These are phyloP conservation scores for Petrocephalus schoutedeni DNA, from an alignment of 2,797 vertebrate species.

Conservation along the genomic window DNA sequence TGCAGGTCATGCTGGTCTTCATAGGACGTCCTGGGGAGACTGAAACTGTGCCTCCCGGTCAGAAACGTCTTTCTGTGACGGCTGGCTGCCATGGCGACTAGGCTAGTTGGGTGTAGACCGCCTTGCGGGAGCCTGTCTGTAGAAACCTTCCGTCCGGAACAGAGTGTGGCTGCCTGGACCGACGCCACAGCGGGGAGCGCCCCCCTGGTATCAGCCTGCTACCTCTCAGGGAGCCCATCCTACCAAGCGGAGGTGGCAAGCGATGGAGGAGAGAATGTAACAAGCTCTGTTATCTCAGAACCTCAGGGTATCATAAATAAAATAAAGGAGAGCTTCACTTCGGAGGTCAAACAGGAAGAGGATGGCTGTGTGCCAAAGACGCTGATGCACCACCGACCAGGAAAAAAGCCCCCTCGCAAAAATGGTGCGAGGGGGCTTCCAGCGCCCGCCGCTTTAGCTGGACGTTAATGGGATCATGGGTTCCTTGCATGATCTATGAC, in stretches of 20 bases:
- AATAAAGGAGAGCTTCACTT: constrained; percentile 35
- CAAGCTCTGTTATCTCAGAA: constrained; percentile 7
- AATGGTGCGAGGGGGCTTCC: background rate
- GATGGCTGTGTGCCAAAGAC: constrained; percentile 6
- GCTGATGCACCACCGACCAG: background rate
- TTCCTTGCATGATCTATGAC: background rate
- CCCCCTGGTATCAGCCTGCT: background rate
- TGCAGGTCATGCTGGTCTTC: background rate
- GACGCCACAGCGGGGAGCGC: background rate
- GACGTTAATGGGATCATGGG: background rate
- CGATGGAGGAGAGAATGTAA: background rate
- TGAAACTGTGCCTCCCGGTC: background rate
- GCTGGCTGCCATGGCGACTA: background rate
- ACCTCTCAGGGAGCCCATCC: background rate
- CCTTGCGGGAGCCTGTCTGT: background rate
- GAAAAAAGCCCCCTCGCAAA: background rate
- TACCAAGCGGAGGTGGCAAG: background rate
- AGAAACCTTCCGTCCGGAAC: background rate
- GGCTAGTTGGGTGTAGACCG: background rate
- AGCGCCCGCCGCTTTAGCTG: background rate
- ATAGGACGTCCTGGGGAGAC: background rate
- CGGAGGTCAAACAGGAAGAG: constrained; percentile 26
- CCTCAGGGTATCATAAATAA: constrained; percentile 26
- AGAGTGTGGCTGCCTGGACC: background rate
- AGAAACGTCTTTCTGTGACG: background rate